Base-by-base conservation (phyloP, 2,113 vertebrate species). In the Mormoops blainvillei region DNA sequence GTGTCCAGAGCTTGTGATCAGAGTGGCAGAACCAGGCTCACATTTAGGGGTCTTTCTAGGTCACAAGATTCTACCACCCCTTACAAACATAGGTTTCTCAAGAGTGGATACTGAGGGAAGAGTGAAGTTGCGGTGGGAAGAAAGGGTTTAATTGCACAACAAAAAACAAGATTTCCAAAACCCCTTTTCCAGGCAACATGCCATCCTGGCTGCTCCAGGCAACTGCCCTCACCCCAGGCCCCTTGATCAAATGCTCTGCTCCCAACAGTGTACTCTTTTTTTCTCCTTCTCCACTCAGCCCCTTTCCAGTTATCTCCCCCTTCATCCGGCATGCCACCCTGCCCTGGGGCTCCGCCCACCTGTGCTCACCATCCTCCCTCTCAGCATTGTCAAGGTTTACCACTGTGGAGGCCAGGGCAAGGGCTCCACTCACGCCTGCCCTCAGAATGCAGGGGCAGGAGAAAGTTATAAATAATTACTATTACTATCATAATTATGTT, bases 101-200 rank as follows among this genome's bases (percentile, higher is more conserved):
- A 11, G 1, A 43, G 5, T 26, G 1, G 13, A 36, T 7, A 0
- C 2, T 7, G 12, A 48, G 36, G 4, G 0, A 0, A 22, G 33
- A 33, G 52, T 3, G 41, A 24, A 36, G 12, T 1, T 5, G 0
- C 3, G 2, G 12, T 4, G 12, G 13, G 24, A 52, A 65, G 54
- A 78, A 8, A 18, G 41, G 24, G 6, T 10, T 54, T 5, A 4
- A 2, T 0, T 63, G 28, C 13, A 36, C 20, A 14, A 1, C 10
- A 28, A 2, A 36, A 3, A 15, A 7, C 0, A 1, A 28, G 65
- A n/a, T 28, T 16, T 45, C 76, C 1, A 10, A 10, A 16, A 28
- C 36, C 24, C 1, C 4, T 19, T 19, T 11, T 33, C 38, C 14
- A 15, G 28, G 43, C 18, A 19, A 4, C 1, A 0, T 4, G 1